A percentile compares a stretch with the other conserved stretches of the same genome.
Evolutionary conservation across 2,797 vertebrate genomes (phyloP).

Genomic region (Protonibea diacanthus): DNA sequence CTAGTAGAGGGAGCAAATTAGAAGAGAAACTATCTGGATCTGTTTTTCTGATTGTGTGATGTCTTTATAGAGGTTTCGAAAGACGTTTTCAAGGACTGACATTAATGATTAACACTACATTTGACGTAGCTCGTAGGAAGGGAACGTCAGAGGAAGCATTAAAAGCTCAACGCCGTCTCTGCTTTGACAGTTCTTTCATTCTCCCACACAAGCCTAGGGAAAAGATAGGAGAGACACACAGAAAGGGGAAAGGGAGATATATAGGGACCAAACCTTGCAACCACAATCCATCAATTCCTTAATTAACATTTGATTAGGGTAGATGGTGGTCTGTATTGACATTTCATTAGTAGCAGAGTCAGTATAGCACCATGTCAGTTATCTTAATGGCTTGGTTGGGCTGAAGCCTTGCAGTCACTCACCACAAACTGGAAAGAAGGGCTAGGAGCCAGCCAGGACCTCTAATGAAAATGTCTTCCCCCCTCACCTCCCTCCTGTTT

Average conservation of each 20-base stretch:
- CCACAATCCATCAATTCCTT: constrained; percentile 68
- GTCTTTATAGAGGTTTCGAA: constrained; percentile 1
- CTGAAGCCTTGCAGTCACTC: constrained; percentile 51
- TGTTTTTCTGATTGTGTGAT: constrained; percentile 8
- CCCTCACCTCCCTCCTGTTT: constrained; percentile 21
- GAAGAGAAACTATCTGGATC: neutral
- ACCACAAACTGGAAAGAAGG: constrained; percentile 41
- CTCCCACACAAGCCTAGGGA: neutral
- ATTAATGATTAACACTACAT: constrained; percentile 26
- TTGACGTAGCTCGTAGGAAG: constrained; percentile 5
- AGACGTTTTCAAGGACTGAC: constrained; percentile 27
- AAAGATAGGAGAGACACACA: constrained; percentile 1
- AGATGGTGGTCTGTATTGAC: constrained; percentile 72
- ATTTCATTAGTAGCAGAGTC: constrained; percentile 77
- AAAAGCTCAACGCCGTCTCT: constrained; percentile 1
- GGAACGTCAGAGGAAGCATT: neutral
- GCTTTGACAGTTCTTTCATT: constrained; percentile 17
- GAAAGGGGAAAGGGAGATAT: constrained; percentile 8
- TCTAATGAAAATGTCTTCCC: constrained; percentile 51
- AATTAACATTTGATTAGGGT: constrained; percentile 78
- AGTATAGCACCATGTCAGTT: constrained; percentile 60
- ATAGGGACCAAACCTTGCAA: constrained; percentile 26
- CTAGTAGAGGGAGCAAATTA: constrained; percentile 1
- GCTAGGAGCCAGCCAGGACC: constrained; percentile 21
- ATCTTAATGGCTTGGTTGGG: constrained; percentile 69